Percentiles rank a stretch among this genome's conserved stretches.
phyloP scores from a whole-genome alignment of 35 echinoderm and acorn worm genomes.

The Lytechinus pictus region DNA sequence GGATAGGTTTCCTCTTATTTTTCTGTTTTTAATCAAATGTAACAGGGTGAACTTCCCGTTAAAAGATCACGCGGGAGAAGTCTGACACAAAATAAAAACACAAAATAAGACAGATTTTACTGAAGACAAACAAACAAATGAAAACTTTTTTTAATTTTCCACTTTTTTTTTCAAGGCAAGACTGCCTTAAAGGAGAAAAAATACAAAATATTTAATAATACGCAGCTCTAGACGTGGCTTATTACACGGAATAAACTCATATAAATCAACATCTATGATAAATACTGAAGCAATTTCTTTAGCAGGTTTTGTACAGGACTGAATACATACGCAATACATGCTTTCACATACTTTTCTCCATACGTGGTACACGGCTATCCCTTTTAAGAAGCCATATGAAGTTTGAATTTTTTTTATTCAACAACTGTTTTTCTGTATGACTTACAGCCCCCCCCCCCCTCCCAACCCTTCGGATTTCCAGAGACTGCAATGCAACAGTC shows the following conservation, averaged over 20 bases:
- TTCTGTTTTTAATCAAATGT: too few relatives aligned
- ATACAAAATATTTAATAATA: constrained; percentile 35
- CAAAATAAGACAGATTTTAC: not conserved
- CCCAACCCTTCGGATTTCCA: not conserved
- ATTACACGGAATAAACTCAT: constrained; percentile 40
- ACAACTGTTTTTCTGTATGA: not conserved
- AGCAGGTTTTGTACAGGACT: not conserved
- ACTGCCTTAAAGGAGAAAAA: constrained; percentile 26
- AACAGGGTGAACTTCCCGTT: too few relatives aligned
- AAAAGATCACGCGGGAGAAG: not conserved
- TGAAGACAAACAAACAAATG: constrained; percentile 48
- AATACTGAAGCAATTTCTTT: constrained; percentile 34
- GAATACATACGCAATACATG: constrained; percentile 30
- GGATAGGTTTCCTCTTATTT: too few relatives aligned
- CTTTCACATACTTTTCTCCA: not conserved
- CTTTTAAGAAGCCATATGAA: not conserved
- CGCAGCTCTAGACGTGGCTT: constrained; percentile 33
- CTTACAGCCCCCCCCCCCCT: not conserved
- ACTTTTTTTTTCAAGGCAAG: constrained; percentile 52
- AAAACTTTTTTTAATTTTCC: constrained; percentile 51
- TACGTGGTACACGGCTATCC: not conserved
- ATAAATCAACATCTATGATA: not conserved
- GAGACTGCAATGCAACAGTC: not conserved
- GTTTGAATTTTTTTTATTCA: not conserved
- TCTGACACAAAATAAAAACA: not conserved